Conservation (phyloP, 2,888 invertebrate species). For the Athalia rosae region DNA sequence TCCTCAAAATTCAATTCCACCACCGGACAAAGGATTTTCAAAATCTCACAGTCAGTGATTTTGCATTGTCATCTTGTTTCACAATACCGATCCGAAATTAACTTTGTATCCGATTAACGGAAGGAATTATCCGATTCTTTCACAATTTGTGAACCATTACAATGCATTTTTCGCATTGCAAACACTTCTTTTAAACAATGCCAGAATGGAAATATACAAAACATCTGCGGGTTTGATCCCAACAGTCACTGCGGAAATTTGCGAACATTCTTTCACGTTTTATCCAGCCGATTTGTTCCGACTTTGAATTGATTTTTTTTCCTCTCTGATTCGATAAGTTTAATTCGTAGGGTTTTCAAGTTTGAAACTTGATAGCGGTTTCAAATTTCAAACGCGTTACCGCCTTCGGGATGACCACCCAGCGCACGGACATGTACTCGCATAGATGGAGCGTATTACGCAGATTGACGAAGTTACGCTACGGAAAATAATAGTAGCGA, state of each 20-base stretch:
- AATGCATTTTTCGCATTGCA: background rate
- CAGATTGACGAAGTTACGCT: background rate
- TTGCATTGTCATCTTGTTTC: slow-evolving; percentile 3
- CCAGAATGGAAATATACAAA: too few relatives aligned
- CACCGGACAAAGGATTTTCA: slow-evolving; percentile 33
- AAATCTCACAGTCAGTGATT: background rate
- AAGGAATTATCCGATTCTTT: too few relatives aligned
- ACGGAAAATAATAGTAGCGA: background rate
- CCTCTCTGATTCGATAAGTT: background rate
- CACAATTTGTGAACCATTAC: background rate
- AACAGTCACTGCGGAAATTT: too few relatives aligned
- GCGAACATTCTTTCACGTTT: too few relatives aligned
- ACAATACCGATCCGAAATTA: background rate
- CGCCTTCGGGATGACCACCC: background rate
- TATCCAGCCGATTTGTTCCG: too few relatives aligned
- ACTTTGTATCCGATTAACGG: too few relatives aligned
- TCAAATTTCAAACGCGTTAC: background rate
- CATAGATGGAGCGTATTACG: background rate
- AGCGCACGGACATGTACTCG: background rate
- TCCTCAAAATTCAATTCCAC: slow-evolving; percentile 36
- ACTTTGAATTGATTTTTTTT: too few relatives aligned
- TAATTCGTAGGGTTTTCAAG: background rate
- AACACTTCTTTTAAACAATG: background rate
- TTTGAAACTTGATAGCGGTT: background rate
- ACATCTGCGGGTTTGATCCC: too few relatives aligned